Evolutionary conservation across 2,113 vertebrate species (phyloP).

Genomic region (Tupaia tana): DNA sequence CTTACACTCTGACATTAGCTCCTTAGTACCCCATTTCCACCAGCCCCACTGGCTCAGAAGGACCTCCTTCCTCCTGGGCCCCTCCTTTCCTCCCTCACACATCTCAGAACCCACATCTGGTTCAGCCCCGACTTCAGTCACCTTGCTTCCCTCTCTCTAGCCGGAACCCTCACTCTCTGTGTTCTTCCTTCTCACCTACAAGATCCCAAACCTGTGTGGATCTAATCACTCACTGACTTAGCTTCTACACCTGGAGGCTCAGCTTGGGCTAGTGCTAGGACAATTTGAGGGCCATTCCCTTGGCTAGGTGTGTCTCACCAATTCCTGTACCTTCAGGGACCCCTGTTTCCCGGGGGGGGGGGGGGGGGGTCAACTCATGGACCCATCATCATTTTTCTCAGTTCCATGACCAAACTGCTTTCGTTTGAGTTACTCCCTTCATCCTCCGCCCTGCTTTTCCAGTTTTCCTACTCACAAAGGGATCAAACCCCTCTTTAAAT

Average conservation of each 20-base stretch:
- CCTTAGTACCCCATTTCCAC: background rate
- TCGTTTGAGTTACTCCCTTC: too few species aligned
- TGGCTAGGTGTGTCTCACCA: background rate
- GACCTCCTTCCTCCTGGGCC: background rate
- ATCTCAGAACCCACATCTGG: background rate
- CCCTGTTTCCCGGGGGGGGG: background rate
- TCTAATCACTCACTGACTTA: background rate
- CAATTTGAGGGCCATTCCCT: fast-evolving
- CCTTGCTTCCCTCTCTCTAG: background rate
- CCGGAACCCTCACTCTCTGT: background rate
- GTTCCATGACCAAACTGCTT: background rate
- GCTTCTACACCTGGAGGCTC: background rate
- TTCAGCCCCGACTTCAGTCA: too few species aligned
- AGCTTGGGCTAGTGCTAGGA: fast-evolving
- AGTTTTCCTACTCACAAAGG: background rate
- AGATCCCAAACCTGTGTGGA: background rate
- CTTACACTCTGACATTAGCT: background rate
- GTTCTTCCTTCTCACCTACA: too few species aligned
- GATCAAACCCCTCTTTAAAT: background rate
- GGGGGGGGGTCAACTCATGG: background rate
- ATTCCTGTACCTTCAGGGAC: background rate
- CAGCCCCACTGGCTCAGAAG: fast-evolving
- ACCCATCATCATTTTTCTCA: background rate
- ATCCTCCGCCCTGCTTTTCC: background rate
- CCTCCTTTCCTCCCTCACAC: background rate